Conservation (phyloP, 2,113 vertebrate genomes). For the Carassius carassius region DNA sequence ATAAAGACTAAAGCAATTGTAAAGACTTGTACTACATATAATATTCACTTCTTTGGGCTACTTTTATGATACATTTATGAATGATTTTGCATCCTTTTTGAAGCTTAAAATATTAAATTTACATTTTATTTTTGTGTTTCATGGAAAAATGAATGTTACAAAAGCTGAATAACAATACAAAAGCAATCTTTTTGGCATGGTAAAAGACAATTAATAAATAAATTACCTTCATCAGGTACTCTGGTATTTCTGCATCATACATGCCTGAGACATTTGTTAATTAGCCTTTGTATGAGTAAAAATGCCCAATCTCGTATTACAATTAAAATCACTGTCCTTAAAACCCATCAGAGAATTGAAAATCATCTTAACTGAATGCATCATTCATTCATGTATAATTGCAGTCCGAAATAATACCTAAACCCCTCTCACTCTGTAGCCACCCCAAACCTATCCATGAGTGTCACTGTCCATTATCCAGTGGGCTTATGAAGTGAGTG, state of each 20-base stretch:
- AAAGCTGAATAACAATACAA: background rate
- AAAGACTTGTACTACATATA: background rate
- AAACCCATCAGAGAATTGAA: background rate
- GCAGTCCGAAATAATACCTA: background rate
- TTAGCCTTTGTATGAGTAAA: slow-evolving; percentile 3
- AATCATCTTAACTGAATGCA: background rate
- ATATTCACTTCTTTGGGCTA: background rate
- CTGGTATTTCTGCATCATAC: background rate
- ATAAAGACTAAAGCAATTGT: background rate
- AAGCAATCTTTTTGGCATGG: background rate
- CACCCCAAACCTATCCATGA: background rate
- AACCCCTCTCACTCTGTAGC: background rate
- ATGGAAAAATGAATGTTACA: background rate
- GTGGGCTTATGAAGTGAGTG: background rate
- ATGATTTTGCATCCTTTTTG: background rate
- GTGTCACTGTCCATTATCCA: slow-evolving; percentile 27
- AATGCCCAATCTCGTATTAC: background rate
- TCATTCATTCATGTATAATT: slow-evolving; percentile 5
- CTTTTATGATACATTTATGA: background rate
- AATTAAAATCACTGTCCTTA: background rate
- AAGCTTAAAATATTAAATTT: background rate
- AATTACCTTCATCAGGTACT: background rate
- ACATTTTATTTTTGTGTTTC: background rate
- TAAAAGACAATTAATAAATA: background rate
- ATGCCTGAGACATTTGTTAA: background rate